Conservation (phyloP, 2,113 vertebrate genomes). For the Dissostichus mawsoni region DNA sequence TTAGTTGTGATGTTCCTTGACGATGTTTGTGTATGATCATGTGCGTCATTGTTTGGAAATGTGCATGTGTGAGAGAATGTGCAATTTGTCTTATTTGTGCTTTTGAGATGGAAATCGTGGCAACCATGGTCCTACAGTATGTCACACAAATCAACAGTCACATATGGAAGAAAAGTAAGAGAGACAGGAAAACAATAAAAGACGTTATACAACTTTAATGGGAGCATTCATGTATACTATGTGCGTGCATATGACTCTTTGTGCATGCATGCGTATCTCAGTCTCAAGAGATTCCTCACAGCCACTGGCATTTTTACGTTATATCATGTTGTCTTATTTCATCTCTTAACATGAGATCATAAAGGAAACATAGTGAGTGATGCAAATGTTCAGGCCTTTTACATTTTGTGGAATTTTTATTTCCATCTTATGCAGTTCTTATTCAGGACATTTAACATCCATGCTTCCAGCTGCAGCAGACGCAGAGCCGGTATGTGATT, state of each 20-base stretch:
- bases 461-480: slow-evolving; percentile 46
- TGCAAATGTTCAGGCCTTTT: slow-evolving; percentile 1
- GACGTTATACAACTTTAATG: neutral
- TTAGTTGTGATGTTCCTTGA: too few species aligned
- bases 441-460: slow-evolving; percentile 44
- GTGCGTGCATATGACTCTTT: slow-evolving; percentile 17
- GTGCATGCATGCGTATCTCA: slow-evolving; percentile 26
- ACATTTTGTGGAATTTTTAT: slow-evolving; percentile 21
- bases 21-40: slow-evolving; percentile 1
- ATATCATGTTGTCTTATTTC: slow-evolving; percentile 30
- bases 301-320: slow-evolving; percentile 22
- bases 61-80: too few species aligned
- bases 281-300: slow-evolving; percentile 28
- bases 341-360: slow-evolving; percentile 27
- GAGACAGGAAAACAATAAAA: slow-evolving; percentile 13
- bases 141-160: slow-evolving; percentile 3
- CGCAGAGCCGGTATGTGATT: slow-evolving; percentile 51
- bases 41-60: slow-evolving; percentile 19
- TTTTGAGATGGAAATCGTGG: slow-evolving; percentile 22
- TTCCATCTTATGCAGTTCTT: slow-evolving; percentile 20
- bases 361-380: neutral
- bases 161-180: slow-evolving; percentile 2
- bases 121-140: slow-evolving; percentile 2
- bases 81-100: neutral
- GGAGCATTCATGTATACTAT: neutral